These are phyloP conservation scores for Eclectus roratus DNA, from an alignment of 2,113 vertebrate genomes.

Conservation along the genomic window DNA sequence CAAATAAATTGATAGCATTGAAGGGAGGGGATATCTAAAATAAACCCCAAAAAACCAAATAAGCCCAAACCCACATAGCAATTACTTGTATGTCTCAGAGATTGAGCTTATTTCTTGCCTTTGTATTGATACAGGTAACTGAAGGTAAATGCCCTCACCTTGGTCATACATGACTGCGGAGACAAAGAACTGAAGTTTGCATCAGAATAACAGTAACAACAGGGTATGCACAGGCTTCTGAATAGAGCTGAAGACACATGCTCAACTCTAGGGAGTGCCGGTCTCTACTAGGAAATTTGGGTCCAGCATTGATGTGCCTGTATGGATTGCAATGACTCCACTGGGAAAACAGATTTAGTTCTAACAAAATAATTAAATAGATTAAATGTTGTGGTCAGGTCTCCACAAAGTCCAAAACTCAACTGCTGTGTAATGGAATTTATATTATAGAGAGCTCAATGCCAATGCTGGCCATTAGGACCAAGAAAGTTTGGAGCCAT, in stretches of 20 bases:
- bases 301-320: not conserved
- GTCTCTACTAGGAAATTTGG: not conserved
- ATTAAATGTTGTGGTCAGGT: not conserved
- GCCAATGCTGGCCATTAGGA: not conserved
- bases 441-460: not conserved
- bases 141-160: not conserved
- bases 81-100: not conserved
- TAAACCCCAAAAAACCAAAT: no score
- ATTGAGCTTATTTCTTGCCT: not conserved
- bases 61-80: not conserved
- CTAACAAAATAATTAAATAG: not conserved
- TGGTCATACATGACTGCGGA: not conserved
- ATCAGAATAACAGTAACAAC: not conserved
- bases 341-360: not conserved
- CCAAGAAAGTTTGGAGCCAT: not conserved
- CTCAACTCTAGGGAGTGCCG: not conserved
- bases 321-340: not conserved
- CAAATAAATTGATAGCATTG: not conserved
- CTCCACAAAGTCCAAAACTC: not conserved
- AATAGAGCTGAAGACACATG: not conserved
- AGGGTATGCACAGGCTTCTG: not conserved
- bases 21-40: not conserved
- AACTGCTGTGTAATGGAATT: not conserved
- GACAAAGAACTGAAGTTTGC: not conserved
- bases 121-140: not conserved